These are phyloP conservation scores for Heliothis subflexa DNA, from an alignment of 1,140 invertebrate species.

Conservation along the genomic window DNA sequence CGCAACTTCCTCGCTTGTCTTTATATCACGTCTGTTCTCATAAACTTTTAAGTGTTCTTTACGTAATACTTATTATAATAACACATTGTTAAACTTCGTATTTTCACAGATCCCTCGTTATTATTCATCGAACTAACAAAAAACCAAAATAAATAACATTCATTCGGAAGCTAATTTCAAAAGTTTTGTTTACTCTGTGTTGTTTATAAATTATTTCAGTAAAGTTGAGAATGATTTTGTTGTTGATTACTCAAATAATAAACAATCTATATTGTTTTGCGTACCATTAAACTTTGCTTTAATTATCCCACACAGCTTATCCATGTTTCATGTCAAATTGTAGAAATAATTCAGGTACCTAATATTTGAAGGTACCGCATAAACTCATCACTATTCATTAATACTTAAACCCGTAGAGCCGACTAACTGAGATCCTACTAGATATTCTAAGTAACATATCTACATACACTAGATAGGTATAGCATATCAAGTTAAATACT, in stretches of 20 bases:
- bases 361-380: no score
- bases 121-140: conserved; percentile 39
- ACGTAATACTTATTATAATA: conserved; percentile 46
- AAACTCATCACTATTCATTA: no score
- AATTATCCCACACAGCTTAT: no score
- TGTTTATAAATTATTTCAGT: conserved; percentile 43
- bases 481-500: background rate
- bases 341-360: no score
- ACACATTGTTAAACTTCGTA: conserved; percentile 36
- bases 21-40: conserved; percentile 40
- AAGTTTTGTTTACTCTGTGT: conserved; percentile 32
- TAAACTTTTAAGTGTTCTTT: conserved; percentile 42
- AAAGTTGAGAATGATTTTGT: conserved; percentile 27
- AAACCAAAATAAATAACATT: conserved; percentile 23
- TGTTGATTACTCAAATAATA: conserved; percentile 13
- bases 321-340: no score
- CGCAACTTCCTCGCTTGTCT: conserved; percentile 30
- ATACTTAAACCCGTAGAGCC: no score
- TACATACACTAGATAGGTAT: no score
- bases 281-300: background rate
- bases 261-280: conserved; percentile 1
- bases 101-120: conserved; percentile 39
- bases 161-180: conserved; percentile 22
- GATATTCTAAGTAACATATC: no score
- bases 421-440: no score